Percentiles rank a stretch among this genome's conserved stretches.
Evolutionary conservation across 2,888 invertebrate species (phyloP).

Genomic region (Caenorhabditis panamensis): DNA sequence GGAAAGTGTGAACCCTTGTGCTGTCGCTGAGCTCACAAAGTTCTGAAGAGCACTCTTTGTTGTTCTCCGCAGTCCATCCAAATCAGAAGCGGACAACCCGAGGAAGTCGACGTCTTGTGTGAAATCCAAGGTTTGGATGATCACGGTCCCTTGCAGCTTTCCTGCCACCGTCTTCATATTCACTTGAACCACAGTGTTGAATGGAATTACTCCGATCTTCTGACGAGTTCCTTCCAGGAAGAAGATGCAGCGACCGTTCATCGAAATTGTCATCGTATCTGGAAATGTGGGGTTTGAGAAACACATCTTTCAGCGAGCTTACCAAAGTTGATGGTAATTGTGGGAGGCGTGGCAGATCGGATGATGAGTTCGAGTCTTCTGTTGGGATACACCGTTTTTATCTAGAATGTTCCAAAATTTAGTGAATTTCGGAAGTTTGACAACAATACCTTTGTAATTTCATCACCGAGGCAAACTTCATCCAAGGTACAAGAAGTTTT

Average conservation of each 20-base stretch:
- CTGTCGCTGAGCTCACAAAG: slow-evolving; percentile 64
- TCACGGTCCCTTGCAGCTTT: slow-evolving; percentile 61
- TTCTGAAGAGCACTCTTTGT: slow-evolving; percentile 66
- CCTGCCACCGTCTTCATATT: slow-evolving; percentile 57
- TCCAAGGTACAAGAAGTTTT: slow-evolving; percentile 71
- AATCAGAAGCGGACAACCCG: slow-evolving; percentile 61
- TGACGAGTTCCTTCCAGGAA: slow-evolving; percentile 71
- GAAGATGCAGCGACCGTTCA: slow-evolving; percentile 66
- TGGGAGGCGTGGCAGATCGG: slow-evolving; percentile 66
- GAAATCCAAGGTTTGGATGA: slow-evolving; percentile 63
- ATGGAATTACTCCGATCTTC: slow-evolving; percentile 70
- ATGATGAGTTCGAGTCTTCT: slow-evolving; percentile 70
- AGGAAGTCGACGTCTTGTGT: slow-evolving; percentile 67
- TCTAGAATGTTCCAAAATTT: slow-evolving; percentile 51
- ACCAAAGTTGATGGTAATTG: slow-evolving; percentile 59
- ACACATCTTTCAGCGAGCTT: too few relatives aligned
- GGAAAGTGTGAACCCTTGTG: slow-evolving; percentile 66
- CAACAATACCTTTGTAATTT: slow-evolving; percentile 65
- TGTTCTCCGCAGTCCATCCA: slow-evolving; percentile 68
- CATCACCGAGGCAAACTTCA: slow-evolving; percentile 72
- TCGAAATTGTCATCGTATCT: slow-evolving; percentile 58
- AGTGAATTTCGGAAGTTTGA: background rate
- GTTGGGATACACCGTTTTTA: slow-evolving; percentile 67
- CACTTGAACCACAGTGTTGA: slow-evolving; percentile 55
- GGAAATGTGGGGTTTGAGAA: background rate